A percentile compares a stretch with the other conserved stretches of the same genome.
Conservation (phyloP, 2,888 invertebrate species). For the Ashinkailepas kermadecensis region DNA sequence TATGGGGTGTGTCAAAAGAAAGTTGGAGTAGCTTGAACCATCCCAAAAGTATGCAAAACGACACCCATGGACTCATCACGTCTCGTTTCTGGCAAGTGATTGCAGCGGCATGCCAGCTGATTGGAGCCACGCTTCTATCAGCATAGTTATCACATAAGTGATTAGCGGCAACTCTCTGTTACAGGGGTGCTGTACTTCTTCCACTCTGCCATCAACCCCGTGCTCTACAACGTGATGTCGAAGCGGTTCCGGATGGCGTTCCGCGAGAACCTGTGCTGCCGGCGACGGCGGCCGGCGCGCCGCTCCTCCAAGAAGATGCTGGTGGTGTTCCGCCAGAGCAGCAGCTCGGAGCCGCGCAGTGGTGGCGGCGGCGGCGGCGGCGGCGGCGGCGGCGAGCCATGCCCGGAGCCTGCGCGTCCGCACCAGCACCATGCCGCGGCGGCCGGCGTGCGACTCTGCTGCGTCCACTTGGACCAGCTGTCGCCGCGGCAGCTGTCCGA, state of each 20-base stretch:
- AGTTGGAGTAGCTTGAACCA: no score
- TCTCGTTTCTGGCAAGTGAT: no score
- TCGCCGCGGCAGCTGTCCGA: neutral
- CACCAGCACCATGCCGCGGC: neutral
- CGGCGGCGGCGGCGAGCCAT: neutral
- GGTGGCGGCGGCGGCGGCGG: neutral
- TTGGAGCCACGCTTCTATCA: no score
- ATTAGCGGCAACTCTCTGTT: neutral
- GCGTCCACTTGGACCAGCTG: neutral
- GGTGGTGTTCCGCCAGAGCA: neutral
- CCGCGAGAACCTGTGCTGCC: conserved; percentile 28
- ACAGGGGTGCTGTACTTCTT: conserved; percentile 30
- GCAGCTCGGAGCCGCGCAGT: neutral
- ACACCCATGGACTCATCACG: no score
- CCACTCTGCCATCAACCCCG: conserved; percentile 31
- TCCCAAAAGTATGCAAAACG: no score
- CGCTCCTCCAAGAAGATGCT: conserved; percentile 25
- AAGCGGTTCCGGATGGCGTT: conserved; percentile 30
- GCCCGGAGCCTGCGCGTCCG: no score
- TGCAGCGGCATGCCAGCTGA: neutral
- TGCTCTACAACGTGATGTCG: conserved; percentile 31
- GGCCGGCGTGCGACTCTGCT: neutral
- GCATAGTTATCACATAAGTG: no score
- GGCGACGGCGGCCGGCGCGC: conserved; percentile 28
- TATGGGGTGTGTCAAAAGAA: no score